Conservation (phyloP, 2,113 vertebrate species). For the Riparia riparia region DNA sequence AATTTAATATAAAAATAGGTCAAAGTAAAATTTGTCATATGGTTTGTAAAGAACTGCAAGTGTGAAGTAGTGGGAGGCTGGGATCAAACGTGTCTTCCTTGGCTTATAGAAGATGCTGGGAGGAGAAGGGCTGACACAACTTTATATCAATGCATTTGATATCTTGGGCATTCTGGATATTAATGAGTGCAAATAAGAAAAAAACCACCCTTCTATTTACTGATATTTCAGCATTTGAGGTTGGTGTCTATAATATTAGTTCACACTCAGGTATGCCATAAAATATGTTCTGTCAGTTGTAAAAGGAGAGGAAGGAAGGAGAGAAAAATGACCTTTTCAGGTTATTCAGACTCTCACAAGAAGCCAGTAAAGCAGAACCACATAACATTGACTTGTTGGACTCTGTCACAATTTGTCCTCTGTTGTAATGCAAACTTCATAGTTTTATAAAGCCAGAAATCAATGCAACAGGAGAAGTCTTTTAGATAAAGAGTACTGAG, state of each 20-base stretch:
- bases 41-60: neutral
- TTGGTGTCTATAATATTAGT: neutral
- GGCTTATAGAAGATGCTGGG: neutral
- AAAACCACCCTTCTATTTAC: fast-evolving
- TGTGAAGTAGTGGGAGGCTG: neutral
- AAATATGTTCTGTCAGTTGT: neutral
- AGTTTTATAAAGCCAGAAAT: neutral
- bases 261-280: neutral
- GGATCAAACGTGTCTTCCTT: neutral
- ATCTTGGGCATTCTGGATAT: neutral
- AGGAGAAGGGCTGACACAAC: neutral
- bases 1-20: neutral
- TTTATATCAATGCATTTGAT: neutral
- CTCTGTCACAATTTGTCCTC: neutral
- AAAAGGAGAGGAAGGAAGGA: neutral
- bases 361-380: neutral
- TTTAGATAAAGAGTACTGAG: neutral
- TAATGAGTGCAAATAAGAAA: neutral
- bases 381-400: neutral
- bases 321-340: neutral
- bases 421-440: neutral
- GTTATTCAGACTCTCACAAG: neutral
- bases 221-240: neutral
- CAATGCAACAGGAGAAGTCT: neutral
- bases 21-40: neutral